A percentile compares a stretch with the other conserved stretches of the same genome.
Evolutionary conservation across 2,888 invertebrate species (phyloP).

Genomic region (Elmis aenea): DNA sequence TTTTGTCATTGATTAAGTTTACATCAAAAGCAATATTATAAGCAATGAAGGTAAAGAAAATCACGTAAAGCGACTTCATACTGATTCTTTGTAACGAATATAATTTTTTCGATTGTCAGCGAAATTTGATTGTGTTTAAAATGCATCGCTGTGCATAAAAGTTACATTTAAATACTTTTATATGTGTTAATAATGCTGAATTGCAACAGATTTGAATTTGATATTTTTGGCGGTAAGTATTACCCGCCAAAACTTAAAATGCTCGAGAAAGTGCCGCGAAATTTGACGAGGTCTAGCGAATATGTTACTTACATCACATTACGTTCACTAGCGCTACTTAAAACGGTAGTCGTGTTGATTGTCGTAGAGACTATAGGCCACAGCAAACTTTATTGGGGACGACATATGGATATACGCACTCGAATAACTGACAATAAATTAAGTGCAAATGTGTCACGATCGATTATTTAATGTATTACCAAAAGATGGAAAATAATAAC

Average conservation of each 20-base stretch:
- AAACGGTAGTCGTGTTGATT: background rate
- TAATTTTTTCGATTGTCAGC: too few relatives aligned
- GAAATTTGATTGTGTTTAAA: too few relatives aligned
- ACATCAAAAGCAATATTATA: too few relatives aligned
- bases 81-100: too few relatives aligned
- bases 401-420: conserved; percentile 15
- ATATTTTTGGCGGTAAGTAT: background rate
- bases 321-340: background rate
- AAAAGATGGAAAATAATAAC: conserved; percentile 19
- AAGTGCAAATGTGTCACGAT: background rate
- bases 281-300: conserved; percentile 4
- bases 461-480: background rate
- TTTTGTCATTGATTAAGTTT: too few relatives aligned
- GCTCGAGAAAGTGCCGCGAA: conserved; percentile 4
- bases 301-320: conserved; percentile 2
- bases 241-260: background rate
- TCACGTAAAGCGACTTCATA: too few relatives aligned
- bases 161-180: too few relatives aligned
- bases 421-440: background rate
- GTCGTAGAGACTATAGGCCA: background rate
- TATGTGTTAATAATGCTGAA: too few relatives aligned
- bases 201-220: too few relatives aligned
- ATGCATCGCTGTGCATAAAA: too few relatives aligned
- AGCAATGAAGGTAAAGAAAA: too few relatives aligned
- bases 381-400: conserved; percentile 4